phyloP scores from a whole-genome alignment of 2,797 vertebrate species.

The Melanotaenia nigrans region DNA sequence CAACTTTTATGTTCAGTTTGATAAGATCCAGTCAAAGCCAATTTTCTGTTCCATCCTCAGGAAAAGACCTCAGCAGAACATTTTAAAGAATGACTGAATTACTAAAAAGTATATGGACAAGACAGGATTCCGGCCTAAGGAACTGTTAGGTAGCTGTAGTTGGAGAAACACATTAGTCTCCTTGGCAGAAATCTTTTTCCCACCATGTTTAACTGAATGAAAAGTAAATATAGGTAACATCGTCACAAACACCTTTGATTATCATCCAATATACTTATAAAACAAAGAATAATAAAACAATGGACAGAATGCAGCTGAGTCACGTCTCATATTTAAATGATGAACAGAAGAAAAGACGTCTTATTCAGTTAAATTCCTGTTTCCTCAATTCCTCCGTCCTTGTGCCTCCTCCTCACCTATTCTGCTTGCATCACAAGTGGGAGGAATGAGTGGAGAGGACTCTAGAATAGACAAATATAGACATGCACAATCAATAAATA shows the following conservation, averaged over 20 bases:
- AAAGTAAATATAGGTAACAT: not conserved
- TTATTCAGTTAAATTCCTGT: not conserved
- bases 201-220: not conserved
- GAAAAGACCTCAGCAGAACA: not conserved
- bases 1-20: not conserved
- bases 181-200: not conserved
- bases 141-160: not conserved
- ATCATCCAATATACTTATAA: not conserved
- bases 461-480: not conserved
- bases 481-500: too few species aligned
- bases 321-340: not conserved
- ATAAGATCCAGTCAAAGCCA: not conserved
- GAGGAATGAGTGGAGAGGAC: not conserved
- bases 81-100: not conserved
- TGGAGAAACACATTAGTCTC: not conserved
- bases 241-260: not conserved
- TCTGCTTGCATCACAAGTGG: not conserved
- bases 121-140: not conserved
- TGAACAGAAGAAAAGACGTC: not conserved
- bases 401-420: not conserved
- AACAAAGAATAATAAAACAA: not conserved
- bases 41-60: not conserved
- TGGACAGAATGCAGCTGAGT: not conserved
- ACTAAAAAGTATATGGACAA: not conserved
- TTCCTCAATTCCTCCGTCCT: not conserved